Evolutionary conservation across 2,888 invertebrate genomes (phyloP).

Genomic region (Drosophila diplacantha): DNA sequence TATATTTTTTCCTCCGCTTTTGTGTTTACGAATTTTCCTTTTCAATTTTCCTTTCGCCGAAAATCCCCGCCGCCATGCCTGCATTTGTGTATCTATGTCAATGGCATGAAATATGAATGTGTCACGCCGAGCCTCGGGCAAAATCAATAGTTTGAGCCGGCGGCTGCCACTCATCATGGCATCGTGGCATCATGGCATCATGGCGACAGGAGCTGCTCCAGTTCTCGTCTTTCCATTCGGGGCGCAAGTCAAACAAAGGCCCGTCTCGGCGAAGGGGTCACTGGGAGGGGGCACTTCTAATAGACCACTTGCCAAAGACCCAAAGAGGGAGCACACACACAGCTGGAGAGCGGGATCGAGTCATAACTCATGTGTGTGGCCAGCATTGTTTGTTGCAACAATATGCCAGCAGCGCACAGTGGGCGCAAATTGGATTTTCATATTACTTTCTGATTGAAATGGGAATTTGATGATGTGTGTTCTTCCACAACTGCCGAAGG

Average conservation of each 20-base stretch:
- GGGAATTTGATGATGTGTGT: not conserved
- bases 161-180: conserved; percentile 48
- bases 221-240: conserved; percentile 38
- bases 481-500: not conserved
- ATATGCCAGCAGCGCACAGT: conserved; percentile 47
- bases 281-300: conserved; percentile 38
- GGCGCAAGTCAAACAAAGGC: conserved; percentile 56
- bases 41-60: conserved; percentile 57
- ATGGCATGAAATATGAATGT: conserved; percentile 59
- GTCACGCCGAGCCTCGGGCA: conserved; percentile 33
- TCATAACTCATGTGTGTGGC: conserved; percentile 57
- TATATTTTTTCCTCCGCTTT: conserved; percentile 42
- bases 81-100: conserved; percentile 59
- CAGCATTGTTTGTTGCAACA: conserved; percentile 64
- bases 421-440: conserved; percentile 18
- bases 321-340: conserved; percentile 5
- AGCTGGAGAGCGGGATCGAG: conserved; percentile 19
- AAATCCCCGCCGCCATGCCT: conserved; percentile 33
- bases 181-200: conserved; percentile 30
- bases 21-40: conserved; percentile 50
- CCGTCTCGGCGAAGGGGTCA: conserved; percentile 43
- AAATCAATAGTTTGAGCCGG: conserved; percentile 64
- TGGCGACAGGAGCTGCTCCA: conserved; percentile 37
- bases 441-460: not conserved
- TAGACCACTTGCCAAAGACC: conserved; percentile 46